Conservation (phyloP, 1,140 invertebrate genomes). For the Pseudoatta argentina region DNA sequence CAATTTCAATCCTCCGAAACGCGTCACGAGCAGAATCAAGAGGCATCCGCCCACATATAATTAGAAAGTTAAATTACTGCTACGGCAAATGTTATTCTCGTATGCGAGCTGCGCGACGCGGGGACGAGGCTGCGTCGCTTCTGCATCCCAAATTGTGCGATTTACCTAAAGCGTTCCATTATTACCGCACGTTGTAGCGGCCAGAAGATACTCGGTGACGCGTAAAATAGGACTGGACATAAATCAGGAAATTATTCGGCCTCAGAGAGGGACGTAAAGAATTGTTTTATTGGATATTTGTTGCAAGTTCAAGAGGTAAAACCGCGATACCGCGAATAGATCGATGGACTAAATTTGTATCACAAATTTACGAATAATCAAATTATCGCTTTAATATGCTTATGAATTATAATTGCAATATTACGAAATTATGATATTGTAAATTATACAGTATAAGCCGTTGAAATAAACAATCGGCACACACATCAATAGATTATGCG, state of each 20-base stretch:
- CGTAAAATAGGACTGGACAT: conserved; percentile 49
- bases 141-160: conserved; percentile 63
- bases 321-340: background rate
- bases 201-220: conserved; percentile 46
- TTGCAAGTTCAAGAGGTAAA: background rate
- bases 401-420: background rate
- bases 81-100: conserved; percentile 60
- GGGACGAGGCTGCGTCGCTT: conserved; percentile 37
- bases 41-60: conserved; percentile 59
- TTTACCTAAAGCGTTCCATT: conserved; percentile 63
- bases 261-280: background rate
- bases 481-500: background rate
- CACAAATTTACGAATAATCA: background rate
- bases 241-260: conserved; percentile 45
- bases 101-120: conserved; percentile 46
- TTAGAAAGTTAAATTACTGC: conserved; percentile 65
- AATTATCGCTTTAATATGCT: background rate
- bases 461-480: background rate
- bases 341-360: background rate
- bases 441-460: background rate
- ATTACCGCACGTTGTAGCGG: conserved; percentile 51
- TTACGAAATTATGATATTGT: background rate
- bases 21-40: conserved; percentile 60
- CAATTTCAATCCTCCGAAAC: conserved; percentile 50
- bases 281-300: background rate